Base-by-base conservation (phyloP, 2,797 vertebrate species). In the Gallinago stenura region DNA sequence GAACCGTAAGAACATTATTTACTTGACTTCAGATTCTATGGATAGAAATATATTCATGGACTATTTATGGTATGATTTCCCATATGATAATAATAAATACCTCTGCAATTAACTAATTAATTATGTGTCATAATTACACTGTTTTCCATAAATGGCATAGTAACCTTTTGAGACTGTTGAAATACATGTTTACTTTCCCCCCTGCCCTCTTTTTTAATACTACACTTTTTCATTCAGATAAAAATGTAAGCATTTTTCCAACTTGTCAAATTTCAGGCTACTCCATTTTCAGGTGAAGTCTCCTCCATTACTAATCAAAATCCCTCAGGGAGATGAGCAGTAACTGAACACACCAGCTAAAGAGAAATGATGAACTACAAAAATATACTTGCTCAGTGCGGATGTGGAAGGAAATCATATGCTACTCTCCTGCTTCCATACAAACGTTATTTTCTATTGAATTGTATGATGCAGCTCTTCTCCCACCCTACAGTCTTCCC, bases 271-370 rank as follows among this genome's bases (percentile, higher is more conserved):
- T 93, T 92, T 90, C 75, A 92, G 61, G 83, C 76, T 90, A 71
- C 64, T 94, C 86, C 39, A 89, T 91, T 96, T 95, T 80, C 93
- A 94, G 88, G 86, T 90, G 62, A 95, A 90, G 48, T 90, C 53
- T 91, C 58, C 75, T 89, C 87, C 94, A 80, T 48, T 72, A 94
- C 83, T 75, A 90, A 94, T 93, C 92, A 96, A 94, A 95, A 90
- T 65, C 71, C 87, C 90, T 84, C 71, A 70, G 83, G 88, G 92
- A 96, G 70, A 90, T 69, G 86, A 95, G 57, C 57, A 84, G 77
- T 75, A 90, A 80, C 89, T 83, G 93, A 96, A 85, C 30, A 83
- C 22, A 89, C 20, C 64, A 95, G 48, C 53, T 84, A 90, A 91
- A 95, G 82, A 77, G 87, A 95, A 95, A 95, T 92, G 20, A 94